Conservation (phyloP, 2,797 vertebrate species). For the Coccyzus lansbergi region DNA sequence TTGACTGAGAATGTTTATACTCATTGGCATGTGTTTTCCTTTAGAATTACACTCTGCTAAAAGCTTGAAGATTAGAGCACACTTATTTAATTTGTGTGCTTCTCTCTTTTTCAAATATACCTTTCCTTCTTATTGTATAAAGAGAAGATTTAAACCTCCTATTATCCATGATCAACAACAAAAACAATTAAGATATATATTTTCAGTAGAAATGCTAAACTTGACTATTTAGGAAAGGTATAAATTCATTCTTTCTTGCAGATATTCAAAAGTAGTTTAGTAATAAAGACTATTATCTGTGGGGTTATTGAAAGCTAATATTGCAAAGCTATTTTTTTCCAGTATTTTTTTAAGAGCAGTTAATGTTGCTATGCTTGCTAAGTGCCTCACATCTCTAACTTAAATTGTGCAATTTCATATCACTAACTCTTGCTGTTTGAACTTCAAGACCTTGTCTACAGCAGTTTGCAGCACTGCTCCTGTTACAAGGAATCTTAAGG, state of each 20-base stretch:
- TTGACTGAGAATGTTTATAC: neutral
- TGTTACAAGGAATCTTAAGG: neutral
- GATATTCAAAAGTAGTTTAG: neutral
- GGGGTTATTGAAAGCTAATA: neutral
- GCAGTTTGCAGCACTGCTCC: neutral
- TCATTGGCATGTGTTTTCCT: neutral
- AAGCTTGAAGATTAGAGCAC: neutral
- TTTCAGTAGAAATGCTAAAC: neutral
- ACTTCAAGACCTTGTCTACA: neutral
- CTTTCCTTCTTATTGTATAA: neutral
- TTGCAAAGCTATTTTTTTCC: neutral
- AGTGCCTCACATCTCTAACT: neutral
- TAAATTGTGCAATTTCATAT: neutral
- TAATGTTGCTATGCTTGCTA: neutral
- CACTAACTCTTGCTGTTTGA: neutral
- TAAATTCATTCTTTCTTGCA: neutral
- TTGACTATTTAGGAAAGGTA: neutral
- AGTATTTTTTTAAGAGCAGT: neutral
- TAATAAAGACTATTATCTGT: neutral
- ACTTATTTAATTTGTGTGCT: neutral
- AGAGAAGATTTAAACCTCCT: neutral
- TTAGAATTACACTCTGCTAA: neutral
- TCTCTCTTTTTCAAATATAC: neutral
- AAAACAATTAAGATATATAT: neutral
- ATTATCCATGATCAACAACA: neutral